Conservation (phyloP, 2,797 vertebrate genomes). For the Mycteria americana region DNA sequence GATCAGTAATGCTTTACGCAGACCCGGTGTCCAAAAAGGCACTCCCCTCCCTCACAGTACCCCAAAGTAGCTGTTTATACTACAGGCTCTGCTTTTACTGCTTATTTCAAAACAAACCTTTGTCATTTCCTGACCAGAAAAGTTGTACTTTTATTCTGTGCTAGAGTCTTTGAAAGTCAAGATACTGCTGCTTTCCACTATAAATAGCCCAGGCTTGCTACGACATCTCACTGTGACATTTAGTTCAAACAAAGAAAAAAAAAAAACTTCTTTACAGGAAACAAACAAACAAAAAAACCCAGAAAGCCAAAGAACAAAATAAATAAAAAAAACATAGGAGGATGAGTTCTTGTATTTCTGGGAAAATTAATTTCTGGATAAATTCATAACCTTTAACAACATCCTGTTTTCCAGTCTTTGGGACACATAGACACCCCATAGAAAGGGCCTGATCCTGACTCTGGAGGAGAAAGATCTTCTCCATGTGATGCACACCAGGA, state of each 20-base stretch:
- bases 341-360: neutral
- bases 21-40: neutral
- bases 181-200: neutral
- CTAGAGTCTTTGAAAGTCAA: neutral
- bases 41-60: neutral
- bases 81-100: neutral
- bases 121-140: conserved; percentile 22
- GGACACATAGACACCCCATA: neutral
- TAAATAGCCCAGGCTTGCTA: neutral
- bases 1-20: neutral
- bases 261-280: neutral
- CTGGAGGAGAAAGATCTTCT: neutral
- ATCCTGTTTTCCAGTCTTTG: neutral
- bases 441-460: neutral
- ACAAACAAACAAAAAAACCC: neutral
- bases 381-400: neutral
- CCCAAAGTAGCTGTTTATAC: neutral
- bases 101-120: conserved; percentile 23
- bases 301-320: neutral
- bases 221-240: conserved; percentile 5
- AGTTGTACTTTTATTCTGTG: neutral
- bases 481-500: neutral
- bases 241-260: neutral
- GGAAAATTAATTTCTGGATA: neutral
- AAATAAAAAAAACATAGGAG: neutral